A percentile compares a stretch with the other conserved stretches of the same genome.
These are phyloP conservation scores for Bos indicus DNA, from an alignment of 2,113 vertebrate genomes.

Conservation along the genomic window DNA sequence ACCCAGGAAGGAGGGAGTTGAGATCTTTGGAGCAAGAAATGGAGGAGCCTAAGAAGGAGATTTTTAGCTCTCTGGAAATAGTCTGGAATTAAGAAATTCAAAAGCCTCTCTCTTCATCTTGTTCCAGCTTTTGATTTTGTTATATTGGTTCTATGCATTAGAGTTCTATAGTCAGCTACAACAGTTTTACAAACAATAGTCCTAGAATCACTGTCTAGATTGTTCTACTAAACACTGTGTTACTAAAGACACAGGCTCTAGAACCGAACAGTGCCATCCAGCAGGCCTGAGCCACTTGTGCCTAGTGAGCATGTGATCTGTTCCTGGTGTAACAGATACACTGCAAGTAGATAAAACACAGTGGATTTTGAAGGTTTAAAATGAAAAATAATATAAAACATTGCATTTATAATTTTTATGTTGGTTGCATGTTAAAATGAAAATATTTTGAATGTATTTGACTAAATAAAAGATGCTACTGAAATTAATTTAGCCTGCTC, in stretches of 20 bases:
- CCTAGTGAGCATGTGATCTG: neutral
- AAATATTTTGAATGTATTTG: neutral
- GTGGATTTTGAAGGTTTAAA: neutral
- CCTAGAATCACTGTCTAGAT: neutral
- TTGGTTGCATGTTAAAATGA: neutral
- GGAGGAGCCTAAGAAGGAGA: neutral
- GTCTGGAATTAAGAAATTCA: neutral
- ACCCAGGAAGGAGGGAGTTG: neutral
- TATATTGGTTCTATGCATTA: neutral
- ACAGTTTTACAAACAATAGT: neutral
- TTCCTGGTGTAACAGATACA: rapidly evolving
- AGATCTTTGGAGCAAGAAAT: neutral
- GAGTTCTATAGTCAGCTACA: too few relatives aligned
- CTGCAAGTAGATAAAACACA: rapidly evolving
- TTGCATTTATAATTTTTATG: neutral
- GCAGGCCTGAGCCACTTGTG: rapidly evolving
- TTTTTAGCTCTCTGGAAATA: neutral
- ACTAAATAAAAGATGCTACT: neutral
- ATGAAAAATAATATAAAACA: neutral
- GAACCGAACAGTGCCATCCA: rapidly evolving
- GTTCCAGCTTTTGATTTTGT: neutral
- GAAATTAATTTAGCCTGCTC: neutral
- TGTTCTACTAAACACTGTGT: rapidly evolving
- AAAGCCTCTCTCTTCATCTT: neutral
- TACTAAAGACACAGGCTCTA: neutral